phyloP scores from a whole-genome alignment of 2,888 invertebrate genomes.

The Tinea trinotella region DNA sequence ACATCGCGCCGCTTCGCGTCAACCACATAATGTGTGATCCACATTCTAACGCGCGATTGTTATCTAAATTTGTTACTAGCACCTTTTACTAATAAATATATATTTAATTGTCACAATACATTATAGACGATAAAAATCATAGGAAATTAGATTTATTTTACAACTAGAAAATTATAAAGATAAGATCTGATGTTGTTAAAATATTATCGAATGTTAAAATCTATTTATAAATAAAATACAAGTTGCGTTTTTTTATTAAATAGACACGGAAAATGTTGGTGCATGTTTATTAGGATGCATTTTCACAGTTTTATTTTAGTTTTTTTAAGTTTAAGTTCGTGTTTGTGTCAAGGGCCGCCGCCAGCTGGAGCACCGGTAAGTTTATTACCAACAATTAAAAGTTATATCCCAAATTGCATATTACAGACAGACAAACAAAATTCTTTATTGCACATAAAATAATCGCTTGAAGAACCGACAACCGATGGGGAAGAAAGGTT shows the following conservation, averaged over 20 bases:
- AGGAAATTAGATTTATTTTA: background rate
- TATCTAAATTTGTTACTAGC: no score
- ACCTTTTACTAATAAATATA: no score
- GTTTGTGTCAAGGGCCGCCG: background rate
- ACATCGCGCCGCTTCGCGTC: no score
- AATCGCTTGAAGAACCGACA: no score
- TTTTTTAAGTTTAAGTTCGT: background rate
- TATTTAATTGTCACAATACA: no score
- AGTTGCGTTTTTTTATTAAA: background rate
- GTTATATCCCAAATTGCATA: no score
- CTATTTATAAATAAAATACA: background rate
- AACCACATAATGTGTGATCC: no score
- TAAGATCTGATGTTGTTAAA: background rate
- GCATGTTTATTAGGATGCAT: background rate
- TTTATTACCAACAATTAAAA: no score
- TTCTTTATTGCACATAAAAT: no score
- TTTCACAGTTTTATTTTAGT: slow-evolving; percentile 1
- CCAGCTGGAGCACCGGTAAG: background rate
- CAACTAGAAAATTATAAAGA: background rate
- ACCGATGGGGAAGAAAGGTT: no score
- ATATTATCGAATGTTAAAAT: background rate
- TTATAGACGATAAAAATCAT: background rate
- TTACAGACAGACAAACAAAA: no score
- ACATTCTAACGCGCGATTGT: no score
- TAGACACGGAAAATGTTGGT: background rate